Evolutionary conservation across 2,113 vertebrate species (phyloP), one percentile per base, ranked within the genome.

Genomic region (Sander vitreus): DNA sequence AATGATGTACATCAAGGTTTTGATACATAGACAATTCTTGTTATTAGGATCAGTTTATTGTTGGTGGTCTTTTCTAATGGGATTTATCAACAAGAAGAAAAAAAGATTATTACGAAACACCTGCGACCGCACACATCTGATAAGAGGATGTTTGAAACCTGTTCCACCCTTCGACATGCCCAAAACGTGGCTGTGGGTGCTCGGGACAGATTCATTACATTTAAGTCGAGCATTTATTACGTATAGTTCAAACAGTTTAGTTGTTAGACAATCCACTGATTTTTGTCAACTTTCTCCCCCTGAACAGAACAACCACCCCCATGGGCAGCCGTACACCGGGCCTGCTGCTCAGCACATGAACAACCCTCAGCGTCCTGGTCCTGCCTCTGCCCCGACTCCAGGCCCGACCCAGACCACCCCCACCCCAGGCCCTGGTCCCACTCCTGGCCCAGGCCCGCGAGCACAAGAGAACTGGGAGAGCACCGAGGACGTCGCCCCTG

Each of bases 331-430:
- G 13, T 99, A 99, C 91, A 99, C 98, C 27, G 98, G 98, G 88
- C 98, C 98, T 4, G 98, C 98, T 91, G 98, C 98, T 91, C 98
- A 99, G 94, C 98, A 99, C 92, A 99, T 99, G 97, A 99, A 99
- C 97, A 99, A 99, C 96, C 98, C 98, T 91, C 98, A 97, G 94
- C 96, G 97, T 93, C 94, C 97, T 39, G 96, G 97, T 92, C 97
- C 97, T 3, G 93, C 90, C 62, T 89, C 93, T 0, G 93, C 91
- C 54, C 92, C 93, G 18, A 88, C 91, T 39, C 90, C 93, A 3
- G 89, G 80, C 25, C 91, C 92, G 0, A 67, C 90, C 57, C 91
- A 85, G 85, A 87, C 86, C 30, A 55, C 66, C 73, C 80, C 88
- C 0, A 69, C 66, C 72, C 82, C 86, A 4, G 74, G 43, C 21